These are phyloP conservation scores for Drosophila sp. DNA, from an alignment of 1,140 invertebrate genomes.

Conservation along the genomic window DNA sequence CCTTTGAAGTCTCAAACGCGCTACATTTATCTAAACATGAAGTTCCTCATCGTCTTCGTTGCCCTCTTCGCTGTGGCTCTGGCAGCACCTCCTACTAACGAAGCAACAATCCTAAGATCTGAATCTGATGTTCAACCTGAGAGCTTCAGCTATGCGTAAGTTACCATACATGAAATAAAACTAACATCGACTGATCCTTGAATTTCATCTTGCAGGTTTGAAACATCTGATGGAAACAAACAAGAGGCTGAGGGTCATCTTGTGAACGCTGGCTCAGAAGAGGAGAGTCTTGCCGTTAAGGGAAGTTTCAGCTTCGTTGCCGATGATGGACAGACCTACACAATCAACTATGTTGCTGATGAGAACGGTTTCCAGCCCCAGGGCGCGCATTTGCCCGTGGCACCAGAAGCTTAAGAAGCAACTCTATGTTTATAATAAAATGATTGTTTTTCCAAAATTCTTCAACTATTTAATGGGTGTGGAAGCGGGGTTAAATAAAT, in stretches of 20 bases:
- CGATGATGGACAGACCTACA: constrained; percentile 88
- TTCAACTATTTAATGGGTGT: background rate
- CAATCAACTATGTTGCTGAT: constrained; percentile 89
- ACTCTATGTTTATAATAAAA: constrained; percentile 19
- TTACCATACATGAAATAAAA: background rate
- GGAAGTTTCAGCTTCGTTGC: constrained; percentile 86
- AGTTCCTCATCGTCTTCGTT: constrained; percentile 74
- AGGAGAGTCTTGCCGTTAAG: constrained; percentile 85
- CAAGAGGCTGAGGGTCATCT: constrained; percentile 48
- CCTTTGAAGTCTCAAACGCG: constrained; percentile 40
- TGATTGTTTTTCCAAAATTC: constrained; percentile 18
- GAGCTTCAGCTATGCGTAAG: constrained; percentile 85
- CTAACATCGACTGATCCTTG: background rate
- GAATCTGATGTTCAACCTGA: constrained; percentile 84
- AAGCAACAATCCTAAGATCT: no score
- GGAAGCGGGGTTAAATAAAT: background rate
- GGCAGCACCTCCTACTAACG: constrained; percentile 59
- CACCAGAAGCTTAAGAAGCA: constrained; percentile 51
- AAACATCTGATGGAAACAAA: constrained; percentile 54
- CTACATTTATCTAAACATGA: constrained; percentile 55
- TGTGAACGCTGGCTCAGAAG: constrained; percentile 53
- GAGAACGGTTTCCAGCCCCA: constrained; percentile 91
- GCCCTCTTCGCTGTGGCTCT: constrained; percentile 75
- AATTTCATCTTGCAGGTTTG: constrained; percentile 37
- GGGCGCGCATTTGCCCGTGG: constrained; percentile 88